Evolutionary conservation across 2,888 invertebrate genomes (phyloP).

Genomic region (Drosophila flavopinicola): DNA sequence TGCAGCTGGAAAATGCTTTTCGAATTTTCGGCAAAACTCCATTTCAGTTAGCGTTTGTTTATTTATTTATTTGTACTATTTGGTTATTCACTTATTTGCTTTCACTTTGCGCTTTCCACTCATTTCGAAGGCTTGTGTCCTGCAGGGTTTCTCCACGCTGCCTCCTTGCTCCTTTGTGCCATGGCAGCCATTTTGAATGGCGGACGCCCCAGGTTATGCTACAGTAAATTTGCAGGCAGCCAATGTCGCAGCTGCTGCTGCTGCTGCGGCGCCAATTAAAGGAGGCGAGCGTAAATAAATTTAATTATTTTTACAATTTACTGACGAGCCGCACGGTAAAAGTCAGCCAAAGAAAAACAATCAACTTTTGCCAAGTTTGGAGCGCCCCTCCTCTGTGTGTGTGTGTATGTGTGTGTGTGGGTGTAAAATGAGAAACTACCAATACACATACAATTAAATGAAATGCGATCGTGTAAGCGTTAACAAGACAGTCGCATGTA

Average conservation of each 20-base stretch:
- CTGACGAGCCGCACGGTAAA: constrained; percentile 43
- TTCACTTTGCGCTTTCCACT: constrained; percentile 44
- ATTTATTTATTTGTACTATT: constrained; percentile 63
- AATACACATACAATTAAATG: constrained; percentile 40
- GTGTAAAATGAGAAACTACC: constrained; percentile 50
- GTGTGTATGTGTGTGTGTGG: constrained; percentile 3
- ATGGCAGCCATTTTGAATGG: constrained; percentile 42
- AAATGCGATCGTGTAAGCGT: constrained; percentile 46
- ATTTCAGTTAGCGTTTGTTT: constrained; percentile 42
- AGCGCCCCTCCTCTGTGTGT: constrained; percentile 24
- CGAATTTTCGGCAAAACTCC: constrained; percentile 42
- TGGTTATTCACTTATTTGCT: constrained; percentile 63
- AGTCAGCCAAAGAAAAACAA: constrained; percentile 72
- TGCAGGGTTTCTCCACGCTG: neutral
- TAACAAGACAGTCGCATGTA: constrained; percentile 40
- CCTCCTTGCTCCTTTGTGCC: neutral
- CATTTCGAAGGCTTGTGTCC: constrained; percentile 6
- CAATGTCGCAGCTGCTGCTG: constrained; percentile 54
- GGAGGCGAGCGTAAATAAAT: constrained; percentile 70
- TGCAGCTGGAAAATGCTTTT: constrained; percentile 42
- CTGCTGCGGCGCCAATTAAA: constrained; percentile 68
- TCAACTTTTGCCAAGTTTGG: constrained; percentile 49
- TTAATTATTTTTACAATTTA: constrained; percentile 75
- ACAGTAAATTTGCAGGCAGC: constrained; percentile 12
- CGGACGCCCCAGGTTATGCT: constrained; percentile 41